Conservation (phyloP, 2,113 vertebrate species). For the Psittacus erithacus region DNA sequence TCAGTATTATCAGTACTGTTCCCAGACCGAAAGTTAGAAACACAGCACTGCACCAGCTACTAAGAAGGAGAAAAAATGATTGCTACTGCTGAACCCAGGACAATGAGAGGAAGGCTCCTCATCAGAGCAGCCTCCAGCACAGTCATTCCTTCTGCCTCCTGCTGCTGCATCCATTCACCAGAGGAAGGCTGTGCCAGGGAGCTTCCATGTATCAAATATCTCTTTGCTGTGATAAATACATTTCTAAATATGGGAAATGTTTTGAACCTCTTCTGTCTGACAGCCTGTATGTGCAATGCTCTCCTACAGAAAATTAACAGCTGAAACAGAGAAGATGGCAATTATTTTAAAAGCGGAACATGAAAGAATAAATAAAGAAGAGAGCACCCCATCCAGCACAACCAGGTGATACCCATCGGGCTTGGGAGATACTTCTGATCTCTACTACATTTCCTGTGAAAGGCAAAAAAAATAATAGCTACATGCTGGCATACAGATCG, state of each 20-base stretch:
- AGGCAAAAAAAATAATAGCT: neutral
- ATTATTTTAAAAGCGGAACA: neutral
- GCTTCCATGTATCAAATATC: neutral
- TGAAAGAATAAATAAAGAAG: neutral
- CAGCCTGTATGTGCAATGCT: too few relatives aligned
- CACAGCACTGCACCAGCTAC: too few relatives aligned
- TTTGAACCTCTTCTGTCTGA: neutral
- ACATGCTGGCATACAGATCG: neutral
- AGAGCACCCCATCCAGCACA: neutral
- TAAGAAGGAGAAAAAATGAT: too few relatives aligned
- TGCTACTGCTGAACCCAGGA: too few relatives aligned
- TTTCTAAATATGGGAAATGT: neutral
- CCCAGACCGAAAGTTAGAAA: too few relatives aligned
- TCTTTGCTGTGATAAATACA: neutral
- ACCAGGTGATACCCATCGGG: neutral
- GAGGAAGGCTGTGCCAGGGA: neutral
- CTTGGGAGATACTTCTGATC: neutral
- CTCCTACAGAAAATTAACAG: neutral
- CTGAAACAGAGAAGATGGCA: neutral
- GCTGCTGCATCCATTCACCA: fast-evolving
- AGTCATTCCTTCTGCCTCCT: neutral
- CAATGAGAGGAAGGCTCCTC: neutral
- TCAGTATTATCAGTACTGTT: too few relatives aligned
- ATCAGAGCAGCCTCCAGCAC: neutral
- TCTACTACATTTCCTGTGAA: neutral